phyloP scores from a whole-genome alignment of 2,888 invertebrate species.

The Steinernema hermaphroditum region DNA sequence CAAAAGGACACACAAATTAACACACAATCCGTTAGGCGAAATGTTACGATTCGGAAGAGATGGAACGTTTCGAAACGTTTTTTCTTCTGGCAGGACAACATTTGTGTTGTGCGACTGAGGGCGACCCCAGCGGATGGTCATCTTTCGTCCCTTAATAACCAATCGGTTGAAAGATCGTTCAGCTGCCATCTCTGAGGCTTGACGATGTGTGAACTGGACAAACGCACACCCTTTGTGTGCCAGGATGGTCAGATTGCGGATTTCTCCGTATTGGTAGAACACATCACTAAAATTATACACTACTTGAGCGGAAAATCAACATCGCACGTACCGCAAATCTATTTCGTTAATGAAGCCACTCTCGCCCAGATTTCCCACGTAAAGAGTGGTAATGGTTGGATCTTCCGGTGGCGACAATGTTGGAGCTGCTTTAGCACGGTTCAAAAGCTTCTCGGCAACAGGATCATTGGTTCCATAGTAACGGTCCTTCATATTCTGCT shows the following conservation, averaged over 20 bases:
- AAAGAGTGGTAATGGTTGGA: conserved; percentile 89
- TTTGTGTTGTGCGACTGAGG: conserved; percentile 76
- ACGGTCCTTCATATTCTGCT: conserved; percentile 90
- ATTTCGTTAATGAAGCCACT: conserved; percentile 77
- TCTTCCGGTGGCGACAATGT: conserved; percentile 93
- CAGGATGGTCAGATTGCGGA: conserved; percentile 87
- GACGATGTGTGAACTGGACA: conserved; percentile 88
- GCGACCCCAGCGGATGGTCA: conserved; percentile 98
- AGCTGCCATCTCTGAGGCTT: conserved; percentile 88
- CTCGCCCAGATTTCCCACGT: conserved; percentile 87
- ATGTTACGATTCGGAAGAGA: conserved; percentile 54
- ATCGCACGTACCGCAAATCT: conserved; percentile 72
- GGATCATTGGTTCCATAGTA: conserved; percentile 94
- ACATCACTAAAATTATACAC: conserved; percentile 75
- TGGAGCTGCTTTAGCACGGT: conserved; percentile 88
- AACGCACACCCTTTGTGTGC: conserved; percentile 90
- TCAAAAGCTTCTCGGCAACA: conserved; percentile 88
- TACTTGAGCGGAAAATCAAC: background rate
- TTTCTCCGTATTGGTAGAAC: conserved; percentile 98
- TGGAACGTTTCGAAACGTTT: conserved; percentile 56
- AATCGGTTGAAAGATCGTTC: conserved; percentile 94
- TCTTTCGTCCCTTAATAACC: conserved; percentile 79
- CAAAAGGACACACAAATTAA: conserved; percentile 30
- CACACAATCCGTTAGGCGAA: conserved; percentile 10
- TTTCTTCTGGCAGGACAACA: conserved; percentile 48